A percentile compares a stretch with the other conserved stretches of the same genome.
These are phyloP conservation scores for Bubo blakistoni DNA, from an alignment of 2,113 vertebrate genomes.

Conservation along the genomic window DNA sequence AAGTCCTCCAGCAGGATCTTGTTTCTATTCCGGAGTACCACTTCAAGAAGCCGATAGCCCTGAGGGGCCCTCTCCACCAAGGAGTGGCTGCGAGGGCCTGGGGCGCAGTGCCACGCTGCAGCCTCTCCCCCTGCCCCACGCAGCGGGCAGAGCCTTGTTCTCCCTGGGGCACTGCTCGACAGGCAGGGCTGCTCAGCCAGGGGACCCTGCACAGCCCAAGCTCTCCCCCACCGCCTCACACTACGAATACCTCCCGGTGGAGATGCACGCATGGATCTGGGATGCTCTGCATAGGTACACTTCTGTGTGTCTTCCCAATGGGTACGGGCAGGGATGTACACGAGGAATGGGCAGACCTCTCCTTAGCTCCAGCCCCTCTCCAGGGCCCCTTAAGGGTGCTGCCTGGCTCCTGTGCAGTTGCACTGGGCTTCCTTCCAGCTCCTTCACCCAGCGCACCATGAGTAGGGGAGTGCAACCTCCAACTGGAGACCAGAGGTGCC, in stretches of 20 bases:
- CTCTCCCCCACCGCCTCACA: background rate
- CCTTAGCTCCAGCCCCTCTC: background rate
- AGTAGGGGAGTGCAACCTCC: background rate
- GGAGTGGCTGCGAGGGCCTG: background rate
- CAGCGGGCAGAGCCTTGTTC: background rate
- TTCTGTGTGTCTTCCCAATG: accelerated
- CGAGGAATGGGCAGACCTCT: background rate
- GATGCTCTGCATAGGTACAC: background rate
- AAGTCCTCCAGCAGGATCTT: background rate
- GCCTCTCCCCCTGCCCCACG: background rate
- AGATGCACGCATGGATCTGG: accelerated
- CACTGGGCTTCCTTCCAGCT: background rate
- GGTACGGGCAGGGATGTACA: accelerated
- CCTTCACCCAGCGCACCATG: background rate
- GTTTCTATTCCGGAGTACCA: background rate
- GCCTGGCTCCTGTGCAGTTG: background rate
- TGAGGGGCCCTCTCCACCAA: accelerated
- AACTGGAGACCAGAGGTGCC: background rate
- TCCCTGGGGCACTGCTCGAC: background rate
- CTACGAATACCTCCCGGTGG: background rate
- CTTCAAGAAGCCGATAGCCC: background rate
- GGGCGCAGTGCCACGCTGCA: background rate
- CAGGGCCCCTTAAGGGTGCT: background rate
- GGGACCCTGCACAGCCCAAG: background rate
- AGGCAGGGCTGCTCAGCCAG: background rate